Percentiles rank a stretch among this genome's conserved stretches.
These are phyloP conservation scores for Meteorus cinctellus DNA, from an alignment of 2,888 invertebrate genomes.

Conservation along the genomic window DNA sequence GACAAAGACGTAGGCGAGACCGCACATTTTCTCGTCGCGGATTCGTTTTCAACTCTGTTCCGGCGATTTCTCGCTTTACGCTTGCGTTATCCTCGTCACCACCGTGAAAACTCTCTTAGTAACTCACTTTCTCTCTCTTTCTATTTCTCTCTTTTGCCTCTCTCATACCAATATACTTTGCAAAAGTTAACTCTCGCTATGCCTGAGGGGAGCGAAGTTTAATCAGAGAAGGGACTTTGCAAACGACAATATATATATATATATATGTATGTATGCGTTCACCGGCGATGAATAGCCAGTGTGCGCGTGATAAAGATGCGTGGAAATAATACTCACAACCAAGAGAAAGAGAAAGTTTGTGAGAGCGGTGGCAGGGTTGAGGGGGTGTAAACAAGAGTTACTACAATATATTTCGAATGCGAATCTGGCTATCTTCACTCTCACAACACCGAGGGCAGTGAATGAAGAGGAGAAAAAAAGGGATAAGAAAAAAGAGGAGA, in stretches of 20 bases:
- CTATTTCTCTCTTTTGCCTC: background rate
- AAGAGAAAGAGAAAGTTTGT: background rate
- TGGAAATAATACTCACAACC: background rate
- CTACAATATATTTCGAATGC: conserved; percentile 13
- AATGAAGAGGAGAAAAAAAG: conserved; percentile 9
- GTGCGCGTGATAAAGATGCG: conserved; percentile 9
- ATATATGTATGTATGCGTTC: background rate
- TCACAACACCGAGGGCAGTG: conserved; percentile 22
- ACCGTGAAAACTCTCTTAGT: background rate
- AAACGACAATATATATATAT: background rate
- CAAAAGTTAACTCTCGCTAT: conserved; percentile 15
- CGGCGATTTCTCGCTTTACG: background rate
- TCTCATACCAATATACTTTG: conserved; percentile 13
- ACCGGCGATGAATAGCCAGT: conserved; percentile 2
- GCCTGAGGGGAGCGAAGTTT: conserved; percentile 32
- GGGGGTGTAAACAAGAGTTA: conserved; percentile 32
- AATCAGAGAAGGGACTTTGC: conserved; percentile 32
- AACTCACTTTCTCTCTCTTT: background rate
- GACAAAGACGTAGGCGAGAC: background rate
- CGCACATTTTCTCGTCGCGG: background rate
- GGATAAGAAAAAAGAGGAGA: conserved; percentile 24
- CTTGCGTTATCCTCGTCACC: background rate
- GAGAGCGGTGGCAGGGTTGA: background rate
- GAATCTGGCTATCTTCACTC: conserved; percentile 17
- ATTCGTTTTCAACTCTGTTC: conserved; percentile 8